Percentiles rank a stretch among this genome's conserved stretches.
These are phyloP conservation scores for Drosophila carrolli DNA, from an alignment of 1,140 invertebrate genomes.

Conservation along the genomic window DNA sequence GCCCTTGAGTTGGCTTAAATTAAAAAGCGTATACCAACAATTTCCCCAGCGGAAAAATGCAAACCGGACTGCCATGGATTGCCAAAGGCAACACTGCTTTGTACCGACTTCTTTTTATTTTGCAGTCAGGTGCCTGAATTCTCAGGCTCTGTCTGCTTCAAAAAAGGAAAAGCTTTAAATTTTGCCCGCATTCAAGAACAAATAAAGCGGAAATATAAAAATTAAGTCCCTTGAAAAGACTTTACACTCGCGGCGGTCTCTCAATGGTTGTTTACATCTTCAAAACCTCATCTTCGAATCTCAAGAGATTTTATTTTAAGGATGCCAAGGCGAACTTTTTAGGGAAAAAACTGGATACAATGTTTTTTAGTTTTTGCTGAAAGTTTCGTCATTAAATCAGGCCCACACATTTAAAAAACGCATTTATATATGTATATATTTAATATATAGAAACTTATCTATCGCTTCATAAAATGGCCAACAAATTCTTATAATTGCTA, in stretches of 20 bases:
- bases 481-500: too few relatives aligned
- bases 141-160: slow-evolving; percentile 26
- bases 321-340: too few relatives aligned
- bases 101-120: slow-evolving; percentile 6
- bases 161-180: slow-evolving; percentile 31
- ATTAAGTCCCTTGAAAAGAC: slow-evolving; percentile 24
- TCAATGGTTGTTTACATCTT: not conserved
- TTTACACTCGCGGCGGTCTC: slow-evolving; percentile 31
- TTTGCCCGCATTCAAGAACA: slow-evolving; percentile 21
- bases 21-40: slow-evolving; percentile 53
- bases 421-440: too few relatives aligned
- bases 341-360: too few relatives aligned
- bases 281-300: not conserved
- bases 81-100: slow-evolving; percentile 11
- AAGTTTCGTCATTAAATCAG: too few relatives aligned
- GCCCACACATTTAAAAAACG: too few relatives aligned
- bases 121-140: slow-evolving; percentile 43
- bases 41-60: slow-evolving; percentile 22
- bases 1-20: slow-evolving; percentile 61
- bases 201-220: slow-evolving; percentile 50
- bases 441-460: too few relatives aligned
- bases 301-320: not conserved
- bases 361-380: too few relatives aligned
- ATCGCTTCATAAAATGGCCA: too few relatives aligned
- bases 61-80: not conserved